Evolutionary conservation across 2,888 invertebrate species (phyloP).

Genomic region (Heliothis peltigera): DNA sequence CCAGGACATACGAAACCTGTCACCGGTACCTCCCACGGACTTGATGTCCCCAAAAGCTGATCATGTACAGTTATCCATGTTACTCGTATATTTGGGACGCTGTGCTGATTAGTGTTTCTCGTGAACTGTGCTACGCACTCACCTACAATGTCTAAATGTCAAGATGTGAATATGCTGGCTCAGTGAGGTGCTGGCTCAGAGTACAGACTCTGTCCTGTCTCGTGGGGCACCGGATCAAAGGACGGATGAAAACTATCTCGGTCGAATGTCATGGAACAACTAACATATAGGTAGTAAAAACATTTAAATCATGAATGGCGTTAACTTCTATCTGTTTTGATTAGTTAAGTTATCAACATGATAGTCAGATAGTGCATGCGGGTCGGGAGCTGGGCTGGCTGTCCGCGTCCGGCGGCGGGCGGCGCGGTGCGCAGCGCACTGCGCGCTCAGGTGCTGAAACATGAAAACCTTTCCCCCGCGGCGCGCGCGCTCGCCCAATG

Average conservation of each 20-base stretch:
- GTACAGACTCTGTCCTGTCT: not conserved
- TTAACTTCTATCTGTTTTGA: slow-evolving; percentile 61
- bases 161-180: not conserved
- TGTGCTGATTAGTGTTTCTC: not conserved
- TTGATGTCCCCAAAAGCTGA: no score
- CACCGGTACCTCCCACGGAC: no score
- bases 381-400: slow-evolving; percentile 37
- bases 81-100: not conserved
- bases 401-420: slow-evolving; percentile 36
- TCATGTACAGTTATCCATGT: not conserved
- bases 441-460: slow-evolving; percentile 40
- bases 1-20: no score
- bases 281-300: slow-evolving; percentile 24
- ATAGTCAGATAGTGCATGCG: slow-evolving; percentile 60
- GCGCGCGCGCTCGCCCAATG: slow-evolving; percentile 46
- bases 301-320: slow-evolving; percentile 50
- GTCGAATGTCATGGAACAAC: slow-evolving; percentile 46
- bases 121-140: not conserved
- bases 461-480: slow-evolving; percentile 53
- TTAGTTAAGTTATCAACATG: slow-evolving; percentile 61
- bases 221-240: not conserved
- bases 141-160: not conserved
- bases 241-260: slow-evolving; percentile 36
- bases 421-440: slow-evolving; percentile 21
- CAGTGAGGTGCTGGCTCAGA: not conserved